These are phyloP conservation scores for Trematomus bernacchii DNA, from an alignment of 2,797 vertebrate species.

Conservation along the genomic window DNA sequence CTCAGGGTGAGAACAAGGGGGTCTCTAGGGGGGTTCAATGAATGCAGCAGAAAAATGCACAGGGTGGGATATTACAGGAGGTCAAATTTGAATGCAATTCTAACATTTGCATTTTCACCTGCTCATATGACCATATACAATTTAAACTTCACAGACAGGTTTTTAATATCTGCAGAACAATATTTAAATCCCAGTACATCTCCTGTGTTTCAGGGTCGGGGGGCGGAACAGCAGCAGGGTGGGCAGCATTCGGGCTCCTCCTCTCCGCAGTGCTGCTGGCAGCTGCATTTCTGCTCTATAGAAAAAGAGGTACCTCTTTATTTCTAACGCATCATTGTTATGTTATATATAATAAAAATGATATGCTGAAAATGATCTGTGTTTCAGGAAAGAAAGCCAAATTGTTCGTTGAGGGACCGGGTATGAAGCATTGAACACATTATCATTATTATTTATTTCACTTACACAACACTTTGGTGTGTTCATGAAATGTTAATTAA, in stretches of 20 bases:
- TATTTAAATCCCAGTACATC: too few relatives aligned
- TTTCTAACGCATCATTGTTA: background rate
- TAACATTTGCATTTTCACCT: too few relatives aligned
- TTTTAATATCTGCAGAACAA: too few relatives aligned
- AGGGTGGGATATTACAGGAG: too few relatives aligned
- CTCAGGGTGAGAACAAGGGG: too few relatives aligned
- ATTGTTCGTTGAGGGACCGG: accelerated
- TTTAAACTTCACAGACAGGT: too few relatives aligned
- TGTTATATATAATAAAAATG: background rate
- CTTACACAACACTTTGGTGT: background rate
- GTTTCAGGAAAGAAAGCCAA: slow-evolving; percentile 20
- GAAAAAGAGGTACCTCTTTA: slow-evolving; percentile 16
- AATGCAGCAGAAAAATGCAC: too few relatives aligned
- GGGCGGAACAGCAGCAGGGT: slow-evolving; percentile 21
- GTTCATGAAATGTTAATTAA: background rate
- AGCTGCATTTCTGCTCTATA: slow-evolving; percentile 15
- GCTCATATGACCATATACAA: too few relatives aligned
- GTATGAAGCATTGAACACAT: slow-evolving; percentile 39
- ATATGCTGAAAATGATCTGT: background rate
- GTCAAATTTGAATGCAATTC: too few relatives aligned
- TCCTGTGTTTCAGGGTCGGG: too few relatives aligned
- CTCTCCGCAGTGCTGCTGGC: background rate
- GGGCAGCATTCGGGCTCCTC: slow-evolving; percentile 41
- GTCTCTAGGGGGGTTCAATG: too few relatives aligned
- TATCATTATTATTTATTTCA: background rate